Evolutionary conservation across 2,797 vertebrate species (phyloP).

Genomic region (Scomberomorus guttatus): DNA sequence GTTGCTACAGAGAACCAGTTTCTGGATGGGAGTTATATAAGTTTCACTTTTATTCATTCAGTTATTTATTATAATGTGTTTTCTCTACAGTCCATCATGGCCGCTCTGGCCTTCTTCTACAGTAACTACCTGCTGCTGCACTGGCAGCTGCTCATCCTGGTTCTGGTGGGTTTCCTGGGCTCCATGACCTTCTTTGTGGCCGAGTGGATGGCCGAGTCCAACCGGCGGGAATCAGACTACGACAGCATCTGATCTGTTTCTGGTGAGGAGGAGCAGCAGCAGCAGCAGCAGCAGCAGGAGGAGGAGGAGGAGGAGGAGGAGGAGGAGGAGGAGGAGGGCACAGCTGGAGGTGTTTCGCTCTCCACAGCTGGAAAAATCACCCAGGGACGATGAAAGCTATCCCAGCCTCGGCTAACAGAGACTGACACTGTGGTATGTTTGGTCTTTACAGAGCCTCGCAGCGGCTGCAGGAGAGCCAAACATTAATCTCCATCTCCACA

Average conservation of each 20-base stretch:
- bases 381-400: not conserved
- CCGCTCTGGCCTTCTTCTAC: conserved; percentile 96
- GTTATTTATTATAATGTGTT: not conserved
- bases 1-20: not conserved
- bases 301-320: too few species aligned
- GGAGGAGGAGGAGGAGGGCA: not conserved
- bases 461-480: not conserved
- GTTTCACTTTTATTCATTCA: not conserved
- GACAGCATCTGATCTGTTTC: conserved; percentile 88
- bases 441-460: not conserved
- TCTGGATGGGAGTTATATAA: too few species aligned
- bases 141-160: conserved; percentile 98
- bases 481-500: not conserved
- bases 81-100: conserved; percentile 91
- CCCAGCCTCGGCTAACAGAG: not conserved
- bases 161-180: conserved; percentile 90
- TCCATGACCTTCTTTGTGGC: conserved; percentile 92
- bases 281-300: not conserved
- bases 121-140: conserved; percentile 96
- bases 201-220: conserved; percentile 85
- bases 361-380: not conserved
- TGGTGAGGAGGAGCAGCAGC: not conserved
- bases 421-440: conserved; percentile 31
- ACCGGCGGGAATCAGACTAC: conserved; percentile 86
- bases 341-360: not conserved